These are phyloP conservation scores for Graptemys geographica DNA, from an alignment of 2,797 vertebrate genomes.

Conservation along the genomic window DNA sequence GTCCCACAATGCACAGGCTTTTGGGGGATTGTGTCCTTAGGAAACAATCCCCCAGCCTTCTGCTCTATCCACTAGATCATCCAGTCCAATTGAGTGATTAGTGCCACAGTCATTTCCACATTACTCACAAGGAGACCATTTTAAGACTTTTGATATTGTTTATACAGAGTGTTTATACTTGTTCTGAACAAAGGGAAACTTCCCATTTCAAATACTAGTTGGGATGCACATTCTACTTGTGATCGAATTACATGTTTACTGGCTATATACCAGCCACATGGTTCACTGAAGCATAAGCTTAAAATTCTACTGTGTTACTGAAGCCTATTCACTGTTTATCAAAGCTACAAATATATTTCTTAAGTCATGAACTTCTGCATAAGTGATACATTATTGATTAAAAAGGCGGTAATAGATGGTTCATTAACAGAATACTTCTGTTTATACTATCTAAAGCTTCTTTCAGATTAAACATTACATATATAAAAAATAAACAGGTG, in stretches of 20 bases:
- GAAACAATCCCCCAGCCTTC: background rate
- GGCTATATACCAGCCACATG: background rate
- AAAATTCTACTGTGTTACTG: background rate
- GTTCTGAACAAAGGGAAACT: background rate
- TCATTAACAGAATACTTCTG: background rate
- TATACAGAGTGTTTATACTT: background rate
- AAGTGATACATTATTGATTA: conserved; percentile 38
- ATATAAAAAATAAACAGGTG: background rate
- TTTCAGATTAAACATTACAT: conserved; percentile 28
- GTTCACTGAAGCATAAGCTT: background rate
- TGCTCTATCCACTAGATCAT: background rate
- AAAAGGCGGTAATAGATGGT: conserved; percentile 9
- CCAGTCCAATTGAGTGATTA: background rate
- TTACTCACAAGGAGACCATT: background rate
- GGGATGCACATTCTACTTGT: background rate
- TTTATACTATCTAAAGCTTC: conserved; percentile 16
- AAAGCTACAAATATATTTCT: background rate
- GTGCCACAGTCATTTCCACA: background rate
- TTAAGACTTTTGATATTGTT: background rate
- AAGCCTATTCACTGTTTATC: background rate
- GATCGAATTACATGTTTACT: background rate
- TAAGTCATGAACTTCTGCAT: background rate
- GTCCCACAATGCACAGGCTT: background rate
- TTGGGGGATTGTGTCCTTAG: background rate
- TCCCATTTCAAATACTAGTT: background rate